Evolutionary conservation across 2,888 invertebrate genomes (phyloP).

Genomic region (Pachycephus smyrnensis): DNA sequence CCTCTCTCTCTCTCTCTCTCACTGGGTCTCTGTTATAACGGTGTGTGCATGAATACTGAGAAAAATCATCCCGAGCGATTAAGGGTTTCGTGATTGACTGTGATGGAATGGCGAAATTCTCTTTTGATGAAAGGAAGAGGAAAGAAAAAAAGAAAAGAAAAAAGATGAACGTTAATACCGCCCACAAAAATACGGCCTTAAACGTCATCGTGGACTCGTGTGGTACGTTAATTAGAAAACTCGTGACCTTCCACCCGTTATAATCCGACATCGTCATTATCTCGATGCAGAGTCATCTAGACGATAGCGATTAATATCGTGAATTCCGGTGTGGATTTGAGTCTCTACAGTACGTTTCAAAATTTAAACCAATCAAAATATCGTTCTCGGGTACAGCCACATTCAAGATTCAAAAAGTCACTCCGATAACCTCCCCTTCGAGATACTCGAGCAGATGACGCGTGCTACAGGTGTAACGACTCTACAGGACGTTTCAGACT

Average conservation of each 20-base stretch:
- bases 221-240: neutral
- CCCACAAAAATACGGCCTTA: neutral
- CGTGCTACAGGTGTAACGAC: neutral
- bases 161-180: conserved; percentile 16
- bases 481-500: neutral
- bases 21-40: neutral
- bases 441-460: too few species aligned
- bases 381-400: neutral
- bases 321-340: neutral
- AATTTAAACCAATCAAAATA: neutral
- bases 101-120: conserved; percentile 14
- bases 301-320: neutral
- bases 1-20: neutral
- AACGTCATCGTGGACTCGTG: neutral
- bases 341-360: neutral
- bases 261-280: neutral
- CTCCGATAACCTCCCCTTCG: neutral
- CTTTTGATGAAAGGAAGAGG: conserved; percentile 15
- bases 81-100: neutral
- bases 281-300: neutral
- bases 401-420: neutral
- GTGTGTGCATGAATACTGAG: neutral
- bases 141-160: conserved; percentile 23
- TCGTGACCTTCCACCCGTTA: neutral
- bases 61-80: neutral